These are phyloP conservation scores for Argyra leucocephala DNA, from an alignment of 2,888 invertebrate species.

Conservation along the genomic window DNA sequence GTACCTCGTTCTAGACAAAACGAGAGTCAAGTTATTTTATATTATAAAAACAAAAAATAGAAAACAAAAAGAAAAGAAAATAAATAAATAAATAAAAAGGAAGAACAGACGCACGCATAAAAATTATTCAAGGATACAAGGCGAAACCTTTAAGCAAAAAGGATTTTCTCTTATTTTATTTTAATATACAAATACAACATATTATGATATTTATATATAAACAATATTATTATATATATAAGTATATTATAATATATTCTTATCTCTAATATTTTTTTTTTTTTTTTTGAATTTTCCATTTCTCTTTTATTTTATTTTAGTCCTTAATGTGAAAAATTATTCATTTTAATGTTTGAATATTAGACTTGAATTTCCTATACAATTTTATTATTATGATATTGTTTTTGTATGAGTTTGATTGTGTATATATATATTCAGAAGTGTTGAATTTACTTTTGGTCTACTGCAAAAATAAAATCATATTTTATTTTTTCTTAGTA, in stretches of 20 bases:
- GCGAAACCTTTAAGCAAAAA: background rate
- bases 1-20: background rate
- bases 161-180: background rate
- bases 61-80: background rate
- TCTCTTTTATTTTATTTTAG: background rate
- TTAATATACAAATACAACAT: too few relatives aligned
- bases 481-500: too few relatives aligned
- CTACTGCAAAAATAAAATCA: background rate
- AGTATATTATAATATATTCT: too few relatives aligned
- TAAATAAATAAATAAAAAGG: background rate
- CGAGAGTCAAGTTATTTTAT: background rate
- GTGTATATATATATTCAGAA: background rate
- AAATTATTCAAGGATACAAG: background rate
- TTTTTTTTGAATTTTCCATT: background rate
- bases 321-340: slow-evolving; percentile 3
- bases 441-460: background rate
- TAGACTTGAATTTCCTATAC: background rate
- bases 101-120: background rate
- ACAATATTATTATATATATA: too few relatives aligned
- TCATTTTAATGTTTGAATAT: slow-evolving; percentile 6
- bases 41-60: background rate
- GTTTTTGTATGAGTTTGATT: too few relatives aligned
- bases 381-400: background rate
- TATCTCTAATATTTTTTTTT: too few relatives aligned
- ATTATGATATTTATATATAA: too few relatives aligned